Evolutionary conservation across 2,797 vertebrate genomes (phyloP).

Genomic region (Alectoris magna): DNA sequence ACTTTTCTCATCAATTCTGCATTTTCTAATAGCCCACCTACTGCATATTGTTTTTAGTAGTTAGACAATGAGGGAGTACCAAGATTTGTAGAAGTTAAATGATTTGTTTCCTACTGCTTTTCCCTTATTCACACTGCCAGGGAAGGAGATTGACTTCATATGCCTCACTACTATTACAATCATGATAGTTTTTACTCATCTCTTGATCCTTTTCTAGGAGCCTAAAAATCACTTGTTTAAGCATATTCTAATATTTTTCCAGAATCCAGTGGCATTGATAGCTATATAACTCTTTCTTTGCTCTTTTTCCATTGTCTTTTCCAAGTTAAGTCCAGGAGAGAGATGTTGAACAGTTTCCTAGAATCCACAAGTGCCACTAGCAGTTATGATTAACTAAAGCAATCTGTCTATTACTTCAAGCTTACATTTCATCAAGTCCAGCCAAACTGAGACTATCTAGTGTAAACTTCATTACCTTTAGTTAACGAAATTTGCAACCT

Average conservation of each 20-base stretch:
- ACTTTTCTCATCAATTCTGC: background rate
- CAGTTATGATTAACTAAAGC: background rate
- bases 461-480: background rate
- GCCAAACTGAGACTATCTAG: background rate
- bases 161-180: background rate
- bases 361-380: background rate
- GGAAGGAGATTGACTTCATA: conserved; percentile 26
- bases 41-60: background rate
- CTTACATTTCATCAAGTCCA: background rate
- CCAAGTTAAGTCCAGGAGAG: background rate
- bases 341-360: background rate
- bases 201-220: background rate
- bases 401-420: background rate
- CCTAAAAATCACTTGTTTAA: background rate
- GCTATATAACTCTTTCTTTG: background rate
- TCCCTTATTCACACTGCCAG: conserved; percentile 4
- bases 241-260: background rate
- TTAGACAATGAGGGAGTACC: background rate
- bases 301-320: background rate
- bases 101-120: conserved; percentile 9
- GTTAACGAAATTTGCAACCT: background rate
- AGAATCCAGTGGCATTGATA: background rate
- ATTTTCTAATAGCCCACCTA: background rate
- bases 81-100: background rate
- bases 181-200: background rate